Evolutionary conservation across 1,140 invertebrate genomes (phyloP).

Genomic region (Dermatophagoides farinae): DNA sequence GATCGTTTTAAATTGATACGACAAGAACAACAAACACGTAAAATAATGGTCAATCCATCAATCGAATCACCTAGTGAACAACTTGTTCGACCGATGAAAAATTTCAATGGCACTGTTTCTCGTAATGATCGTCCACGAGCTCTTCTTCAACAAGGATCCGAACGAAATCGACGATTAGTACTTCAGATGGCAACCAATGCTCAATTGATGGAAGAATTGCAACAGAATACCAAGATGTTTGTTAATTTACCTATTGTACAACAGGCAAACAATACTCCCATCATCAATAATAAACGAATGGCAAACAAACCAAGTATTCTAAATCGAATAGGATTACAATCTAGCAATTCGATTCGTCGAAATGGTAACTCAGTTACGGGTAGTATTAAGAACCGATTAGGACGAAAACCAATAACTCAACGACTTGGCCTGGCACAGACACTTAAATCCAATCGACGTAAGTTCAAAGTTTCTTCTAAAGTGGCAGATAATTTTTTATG

Average conservation of each 20-base stretch:
- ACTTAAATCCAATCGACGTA: neutral
- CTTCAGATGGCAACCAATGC: conserved; percentile 33
- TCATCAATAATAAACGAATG: neutral
- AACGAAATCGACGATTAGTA: conserved; percentile 29
- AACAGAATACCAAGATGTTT: conserved; percentile 22
- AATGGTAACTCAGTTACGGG: too few relatives aligned
- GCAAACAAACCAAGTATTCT: too few relatives aligned
- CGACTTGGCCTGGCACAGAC: neutral
- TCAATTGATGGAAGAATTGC: conserved; percentile 28
- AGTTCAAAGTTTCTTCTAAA: too few relatives aligned
- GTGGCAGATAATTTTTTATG: neutral
- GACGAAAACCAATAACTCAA: conserved; percentile 1
- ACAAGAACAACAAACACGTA: neutral
- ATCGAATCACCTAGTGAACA: neutral
- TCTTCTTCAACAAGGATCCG: conserved; percentile 23
- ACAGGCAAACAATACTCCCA: neutral
- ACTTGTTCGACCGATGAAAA: neutral
- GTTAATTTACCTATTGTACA: neutral
- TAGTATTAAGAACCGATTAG: neutral
- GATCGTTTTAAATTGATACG: neutral
- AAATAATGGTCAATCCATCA: neutral
- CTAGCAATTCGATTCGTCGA: too few relatives aligned
- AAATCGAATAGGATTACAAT: too few relatives aligned
- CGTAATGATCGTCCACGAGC: neutral
- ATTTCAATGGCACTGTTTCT: conserved; percentile 1